Percentiles rank a stretch among this genome's conserved stretches.
phyloP scores from a whole-genome alignment of 1,140 invertebrate species.

The Dendrolimus punctatus region DNA sequence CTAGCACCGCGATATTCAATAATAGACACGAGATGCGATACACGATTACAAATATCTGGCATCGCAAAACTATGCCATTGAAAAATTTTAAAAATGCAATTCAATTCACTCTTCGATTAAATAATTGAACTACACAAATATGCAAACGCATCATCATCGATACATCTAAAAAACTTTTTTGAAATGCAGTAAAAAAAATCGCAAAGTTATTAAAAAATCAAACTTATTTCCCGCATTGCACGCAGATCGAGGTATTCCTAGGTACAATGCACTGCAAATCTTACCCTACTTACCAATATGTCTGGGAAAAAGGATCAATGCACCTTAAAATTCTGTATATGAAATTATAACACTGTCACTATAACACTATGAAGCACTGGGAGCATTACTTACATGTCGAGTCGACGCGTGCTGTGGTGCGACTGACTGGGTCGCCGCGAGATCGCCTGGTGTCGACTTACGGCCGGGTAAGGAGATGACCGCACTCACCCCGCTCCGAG shows the following conservation, averaged over 20 bases:
- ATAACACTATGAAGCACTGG: slow-evolving; percentile 46
- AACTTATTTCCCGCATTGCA: too few relatives aligned
- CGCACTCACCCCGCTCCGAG: slow-evolving; percentile 41
- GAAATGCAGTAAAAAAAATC: too few relatives aligned
- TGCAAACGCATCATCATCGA: too few relatives aligned
- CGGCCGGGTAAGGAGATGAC: slow-evolving; percentile 62
- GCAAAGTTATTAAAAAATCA: too few relatives aligned
- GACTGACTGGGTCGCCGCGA: slow-evolving; percentile 45
- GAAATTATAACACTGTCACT: slow-evolving; percentile 51
- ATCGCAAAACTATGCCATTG: too few relatives aligned
- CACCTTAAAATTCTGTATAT: slow-evolving; percentile 36
- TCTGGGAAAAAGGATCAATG: slow-evolving; percentile 21
- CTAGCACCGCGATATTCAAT: slow-evolving; percentile 70
- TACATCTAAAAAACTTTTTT: too few relatives aligned
- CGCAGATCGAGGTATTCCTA: too few relatives aligned
- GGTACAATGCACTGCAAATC: slow-evolving; percentile 20
- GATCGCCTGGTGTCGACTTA: slow-evolving; percentile 52
- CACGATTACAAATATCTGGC: slow-evolving; percentile 43
- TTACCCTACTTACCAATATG: slow-evolving; percentile 32
- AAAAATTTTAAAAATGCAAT: background rate
- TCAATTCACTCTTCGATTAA: too few relatives aligned
- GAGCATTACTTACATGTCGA: slow-evolving; percentile 66
- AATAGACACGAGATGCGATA: slow-evolving; percentile 53
- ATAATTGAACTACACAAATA: too few relatives aligned
- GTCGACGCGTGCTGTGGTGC: slow-evolving; percentile 69